Base-by-base conservation (phyloP, 1,140 invertebrate species). In the Eupeodes corollae region DNA sequence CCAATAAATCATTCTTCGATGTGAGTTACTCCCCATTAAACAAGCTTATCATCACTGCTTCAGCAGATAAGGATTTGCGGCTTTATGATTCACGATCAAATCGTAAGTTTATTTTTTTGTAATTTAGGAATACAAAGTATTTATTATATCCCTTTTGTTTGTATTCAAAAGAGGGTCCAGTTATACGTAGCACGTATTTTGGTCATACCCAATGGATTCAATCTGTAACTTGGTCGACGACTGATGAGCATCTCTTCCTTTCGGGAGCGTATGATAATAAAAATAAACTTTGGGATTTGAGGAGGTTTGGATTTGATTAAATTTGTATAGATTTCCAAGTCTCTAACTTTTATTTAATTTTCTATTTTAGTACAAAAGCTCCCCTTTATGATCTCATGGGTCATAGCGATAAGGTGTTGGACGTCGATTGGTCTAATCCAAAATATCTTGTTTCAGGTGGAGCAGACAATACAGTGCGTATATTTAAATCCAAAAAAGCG, bases 211-310 rank as follows among this genome's bases (percentile, higher is more conserved):
- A 87, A 31, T 98, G 93, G 94, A 86, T 98, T 1, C 83, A 87
- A 41, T 76, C 80, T 39, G 89, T 98, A 1, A 73, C 77, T 49
- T 99, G 96, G 95, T 92, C 89, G 1, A 80, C 75, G n/a, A 79
- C 76, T 0, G 74, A 87, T 52, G 82, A 91, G 61, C 74, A 91
- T 64, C 73, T 91, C 12, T 98, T 99, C 69, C 75, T 98, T 3
- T 97, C 92, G 11, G 92, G 90, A 5, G 83, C 88, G 13, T 91
- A 95, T 68, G 96, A 99, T 68, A 81, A 81, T 47, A 68, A 84
- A 32, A 78, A 96, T 18, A 98, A 98, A 72, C 69, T 98, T 32
- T 99, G 96, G 96, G 96, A 99, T 66, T 83, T 81, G 5, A 77
- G 94, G 70, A 92, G 86, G 87, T 87, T 62, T 89, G 85, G 86